phyloP scores from a whole-genome alignment of 2,888 invertebrate species.

The Cremastinae sp. region DNA sequence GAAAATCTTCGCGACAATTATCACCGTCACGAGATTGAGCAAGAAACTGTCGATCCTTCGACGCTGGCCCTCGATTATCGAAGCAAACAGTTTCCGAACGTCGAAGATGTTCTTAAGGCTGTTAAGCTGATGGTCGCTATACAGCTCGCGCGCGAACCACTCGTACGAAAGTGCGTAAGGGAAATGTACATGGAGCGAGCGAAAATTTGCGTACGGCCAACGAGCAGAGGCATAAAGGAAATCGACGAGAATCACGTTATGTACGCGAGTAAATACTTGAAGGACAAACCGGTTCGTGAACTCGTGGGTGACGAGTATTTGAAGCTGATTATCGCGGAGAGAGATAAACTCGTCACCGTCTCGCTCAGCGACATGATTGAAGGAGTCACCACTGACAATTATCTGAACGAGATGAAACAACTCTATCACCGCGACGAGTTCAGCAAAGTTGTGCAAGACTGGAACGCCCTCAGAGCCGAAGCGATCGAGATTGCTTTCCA shows the following conservation, averaged over 20 bases:
- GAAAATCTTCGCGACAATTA: slow-evolving; percentile 97
- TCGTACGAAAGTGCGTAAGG: slow-evolving; percentile 90
- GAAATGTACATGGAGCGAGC: slow-evolving; percentile 93
- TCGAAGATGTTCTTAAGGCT: slow-evolving; percentile 92
- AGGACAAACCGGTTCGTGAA: slow-evolving; percentile 93
- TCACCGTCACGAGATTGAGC: slow-evolving; percentile 95
- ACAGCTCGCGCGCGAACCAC: slow-evolving; percentile 93
- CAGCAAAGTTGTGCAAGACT: slow-evolving; percentile 93
- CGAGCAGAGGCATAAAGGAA: slow-evolving; percentile 93
- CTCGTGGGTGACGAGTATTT: slow-evolving; percentile 93
- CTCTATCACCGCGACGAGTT: slow-evolving; percentile 94
- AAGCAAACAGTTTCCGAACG: slow-evolving; percentile 76
- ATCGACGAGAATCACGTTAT: slow-evolving; percentile 96
- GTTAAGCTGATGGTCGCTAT: slow-evolving; percentile 95
- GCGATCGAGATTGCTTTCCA: slow-evolving; percentile 92
- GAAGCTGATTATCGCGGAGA: slow-evolving; percentile 88
- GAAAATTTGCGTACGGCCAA: slow-evolving; percentile 89
- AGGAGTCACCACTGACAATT: slow-evolving; percentile 81
- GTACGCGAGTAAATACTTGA: slow-evolving; percentile 92
- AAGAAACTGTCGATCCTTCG: slow-evolving; percentile 89
- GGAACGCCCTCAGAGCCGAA: slow-evolving; percentile 93
- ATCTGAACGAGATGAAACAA: slow-evolving; percentile 91
- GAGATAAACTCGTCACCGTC: slow-evolving; percentile 88
- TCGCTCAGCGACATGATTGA: slow-evolving; percentile 88
- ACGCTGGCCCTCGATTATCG: slow-evolving; percentile 90